Conservation (phyloP, 1,140 invertebrate species). For the Belonocnema kinseyi region DNA sequence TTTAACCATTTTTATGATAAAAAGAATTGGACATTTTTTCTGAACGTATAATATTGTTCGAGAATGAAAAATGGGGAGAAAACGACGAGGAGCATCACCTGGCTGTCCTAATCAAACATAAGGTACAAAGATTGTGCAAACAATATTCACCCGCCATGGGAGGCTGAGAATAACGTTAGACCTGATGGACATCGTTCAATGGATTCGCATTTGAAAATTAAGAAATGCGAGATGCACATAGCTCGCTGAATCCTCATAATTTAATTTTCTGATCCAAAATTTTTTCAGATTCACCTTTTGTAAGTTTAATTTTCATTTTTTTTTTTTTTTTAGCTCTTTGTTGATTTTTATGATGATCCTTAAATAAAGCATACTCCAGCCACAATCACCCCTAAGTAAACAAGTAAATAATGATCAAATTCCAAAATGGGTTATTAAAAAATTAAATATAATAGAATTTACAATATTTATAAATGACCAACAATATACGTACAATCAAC, state of each 20-base stretch:
- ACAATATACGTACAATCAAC: no score
- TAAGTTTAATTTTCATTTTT: neutral
- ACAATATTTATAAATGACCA: no score
- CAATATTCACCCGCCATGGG: slow-evolving; percentile 56
- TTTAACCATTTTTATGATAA: no score
- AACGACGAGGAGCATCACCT: slow-evolving; percentile 61
- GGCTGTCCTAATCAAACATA: slow-evolving; percentile 72
- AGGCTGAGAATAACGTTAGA: slow-evolving; percentile 45
- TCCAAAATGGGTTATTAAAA: no score
- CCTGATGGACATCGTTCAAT: neutral
- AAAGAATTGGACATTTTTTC: no score
- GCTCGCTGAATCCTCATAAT: neutral
- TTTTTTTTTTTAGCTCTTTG: neutral
- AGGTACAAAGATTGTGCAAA: slow-evolving; percentile 64
- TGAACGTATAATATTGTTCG: slow-evolving; percentile 26
- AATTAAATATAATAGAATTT: no score
- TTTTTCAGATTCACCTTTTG: neutral
- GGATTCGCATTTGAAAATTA: neutral
- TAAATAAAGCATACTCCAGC: no score
- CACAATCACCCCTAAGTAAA: no score
- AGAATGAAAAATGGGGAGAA: slow-evolving; percentile 35
- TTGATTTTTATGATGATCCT: no score
- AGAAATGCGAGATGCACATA: neutral
- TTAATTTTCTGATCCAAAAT: neutral
- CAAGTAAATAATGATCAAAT: no score